Evolutionary conservation across 1,140 invertebrate species (phyloP).

Genomic region (Halesus radiatus): DNA sequence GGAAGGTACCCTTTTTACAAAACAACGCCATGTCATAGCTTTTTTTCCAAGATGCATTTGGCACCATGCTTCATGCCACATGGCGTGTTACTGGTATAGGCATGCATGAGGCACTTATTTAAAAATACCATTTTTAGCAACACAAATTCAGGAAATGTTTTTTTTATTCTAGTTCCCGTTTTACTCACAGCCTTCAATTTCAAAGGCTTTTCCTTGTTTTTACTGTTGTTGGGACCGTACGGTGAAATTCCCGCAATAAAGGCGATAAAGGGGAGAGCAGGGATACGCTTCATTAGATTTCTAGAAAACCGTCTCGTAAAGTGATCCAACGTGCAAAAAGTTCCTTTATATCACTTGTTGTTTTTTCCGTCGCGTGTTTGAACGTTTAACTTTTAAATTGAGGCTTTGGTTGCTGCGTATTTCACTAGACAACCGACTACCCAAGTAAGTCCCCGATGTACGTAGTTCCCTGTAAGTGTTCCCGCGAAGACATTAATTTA

Average conservation of each 20-base stretch:
- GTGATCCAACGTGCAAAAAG: background rate
- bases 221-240: background rate
- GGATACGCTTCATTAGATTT: background rate
- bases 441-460: background rate
- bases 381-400: background rate
- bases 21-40: background rate
- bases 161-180: background rate
- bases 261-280: conserved; percentile 25
- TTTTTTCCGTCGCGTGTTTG: background rate
- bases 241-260: conserved; percentile 33
- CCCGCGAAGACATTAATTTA: conserved; percentile 17
- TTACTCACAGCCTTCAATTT: background rate
- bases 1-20: background rate
- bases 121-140: background rate
- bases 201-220: background rate
- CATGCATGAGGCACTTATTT: background rate
- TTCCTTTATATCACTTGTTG: background rate
- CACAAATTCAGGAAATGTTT: background rate
- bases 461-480: background rate
- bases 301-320: background rate
- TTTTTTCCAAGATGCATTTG: conserved; percentile 6
- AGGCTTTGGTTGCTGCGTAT: background rate
- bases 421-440: background rate
- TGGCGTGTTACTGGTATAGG: background rate
- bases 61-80: background rate